Conservation (phyloP, 2,113 vertebrate genomes). For the Xiphias gladius region DNA sequence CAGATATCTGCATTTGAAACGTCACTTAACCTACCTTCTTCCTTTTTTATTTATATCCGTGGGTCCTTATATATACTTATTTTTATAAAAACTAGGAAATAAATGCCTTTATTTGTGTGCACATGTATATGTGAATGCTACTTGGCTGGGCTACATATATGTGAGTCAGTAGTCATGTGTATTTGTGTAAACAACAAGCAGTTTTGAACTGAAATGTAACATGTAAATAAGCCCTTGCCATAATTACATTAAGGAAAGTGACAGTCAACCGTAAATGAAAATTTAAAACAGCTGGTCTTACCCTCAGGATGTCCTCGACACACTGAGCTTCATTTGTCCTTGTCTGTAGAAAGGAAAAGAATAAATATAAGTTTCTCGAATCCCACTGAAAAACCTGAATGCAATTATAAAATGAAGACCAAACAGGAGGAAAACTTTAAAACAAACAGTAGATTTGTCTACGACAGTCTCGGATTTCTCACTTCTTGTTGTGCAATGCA, state of each 20-base stretch:
- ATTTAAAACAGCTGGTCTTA: slow-evolving; percentile 73
- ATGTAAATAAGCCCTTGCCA: not conserved
- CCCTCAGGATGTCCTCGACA: slow-evolving; percentile 94
- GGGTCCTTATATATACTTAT: too few relatives aligned
- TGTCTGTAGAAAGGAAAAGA: slow-evolving; percentile 74
- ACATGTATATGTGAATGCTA: not conserved
- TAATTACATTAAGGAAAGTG: not conserved
- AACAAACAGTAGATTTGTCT: too few relatives aligned
- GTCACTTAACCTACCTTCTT: too few relatives aligned
- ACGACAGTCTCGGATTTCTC: not conserved
- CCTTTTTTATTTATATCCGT: too few relatives aligned
- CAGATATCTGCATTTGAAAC: too few relatives aligned
- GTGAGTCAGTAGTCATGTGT: not conserved
- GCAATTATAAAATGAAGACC: not conserved
- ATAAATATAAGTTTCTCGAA: not conserved
- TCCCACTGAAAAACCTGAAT: not conserved
- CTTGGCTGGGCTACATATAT: too few relatives aligned
- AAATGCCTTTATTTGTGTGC: not conserved
- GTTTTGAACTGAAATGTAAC: not conserved
- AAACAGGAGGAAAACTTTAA: not conserved
- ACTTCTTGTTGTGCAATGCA: not conserved
- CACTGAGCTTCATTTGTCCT: slow-evolving; percentile 87
- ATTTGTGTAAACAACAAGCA: not conserved
- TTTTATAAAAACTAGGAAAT: too few relatives aligned
- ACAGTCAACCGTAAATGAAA: not conserved